Conservation (phyloP, 2,888 invertebrate species). For the Idaea biselata region DNA sequence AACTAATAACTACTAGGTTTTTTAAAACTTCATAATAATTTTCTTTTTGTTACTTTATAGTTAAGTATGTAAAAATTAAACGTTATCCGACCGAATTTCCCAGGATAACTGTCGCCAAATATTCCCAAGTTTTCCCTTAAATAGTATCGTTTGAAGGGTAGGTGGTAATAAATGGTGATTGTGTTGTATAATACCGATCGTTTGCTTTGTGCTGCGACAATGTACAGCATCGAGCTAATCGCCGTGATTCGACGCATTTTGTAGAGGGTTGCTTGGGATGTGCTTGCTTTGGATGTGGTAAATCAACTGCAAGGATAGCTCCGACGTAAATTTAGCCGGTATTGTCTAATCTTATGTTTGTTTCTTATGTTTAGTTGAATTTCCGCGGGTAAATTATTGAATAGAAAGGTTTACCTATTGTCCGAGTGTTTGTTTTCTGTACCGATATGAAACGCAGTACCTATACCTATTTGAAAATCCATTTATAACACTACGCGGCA, state of each 20-base stretch:
- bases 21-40: conserved; percentile 13
- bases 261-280: conserved; percentile 36
- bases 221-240: conserved; percentile 74
- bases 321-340: no score
- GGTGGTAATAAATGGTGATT: conserved; percentile 57
- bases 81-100: conserved; percentile 53
- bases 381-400: no score
- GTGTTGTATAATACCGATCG: conserved; percentile 64
- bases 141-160: conserved; percentile 63
- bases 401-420: no score
- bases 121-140: conserved; percentile 54
- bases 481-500: no score
- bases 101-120: conserved; percentile 56
- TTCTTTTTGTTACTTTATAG: conserved; percentile 1
- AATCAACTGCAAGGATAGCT: neutral
- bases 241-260: conserved; percentile 73
- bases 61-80: neutral
- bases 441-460: no score
- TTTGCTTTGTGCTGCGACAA: conserved; percentile 69
- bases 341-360: no score
- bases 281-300: conserved; percentile 34
- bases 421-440: no score
- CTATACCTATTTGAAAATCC: no score
- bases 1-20: conserved; percentile 6
- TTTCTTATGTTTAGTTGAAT: no score